These are phyloP conservation scores for Tetragnatha montana DNA, from an alignment of 2,888 invertebrate species.

Conservation along the genomic window DNA sequence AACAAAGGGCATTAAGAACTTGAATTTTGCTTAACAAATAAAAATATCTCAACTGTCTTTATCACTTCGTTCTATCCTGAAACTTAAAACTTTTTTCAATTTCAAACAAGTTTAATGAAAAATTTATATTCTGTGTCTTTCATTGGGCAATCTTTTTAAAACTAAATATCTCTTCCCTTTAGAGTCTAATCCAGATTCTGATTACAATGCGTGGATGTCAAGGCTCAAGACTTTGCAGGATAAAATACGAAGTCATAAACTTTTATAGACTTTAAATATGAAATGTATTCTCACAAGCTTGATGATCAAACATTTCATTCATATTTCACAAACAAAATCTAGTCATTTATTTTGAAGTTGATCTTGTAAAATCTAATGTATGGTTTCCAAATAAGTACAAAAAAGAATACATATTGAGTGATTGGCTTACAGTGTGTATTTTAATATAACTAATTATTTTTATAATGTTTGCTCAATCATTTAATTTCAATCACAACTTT, in stretches of 20 bases:
- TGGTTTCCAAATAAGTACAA: too few relatives aligned
- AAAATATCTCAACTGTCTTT: neutral
- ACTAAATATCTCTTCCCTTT: constrained; percentile 2
- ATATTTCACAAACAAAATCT: neutral
- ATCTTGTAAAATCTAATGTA: neutral
- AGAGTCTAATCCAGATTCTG: constrained; percentile 59
- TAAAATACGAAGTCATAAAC: constrained; percentile 60
- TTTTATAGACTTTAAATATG: constrained; percentile 11
- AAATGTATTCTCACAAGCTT: neutral
- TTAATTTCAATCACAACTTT: too few relatives aligned
- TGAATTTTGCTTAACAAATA: neutral
- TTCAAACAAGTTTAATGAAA: too few relatives aligned
- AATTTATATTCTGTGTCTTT: too few relatives aligned
- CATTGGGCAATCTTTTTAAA: too few relatives aligned
- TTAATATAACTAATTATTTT: too few relatives aligned
- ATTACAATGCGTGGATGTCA: constrained; percentile 63
- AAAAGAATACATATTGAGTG: too few relatives aligned
- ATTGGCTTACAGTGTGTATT: too few relatives aligned
- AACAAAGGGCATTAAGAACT: too few relatives aligned
- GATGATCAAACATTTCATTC: neutral
- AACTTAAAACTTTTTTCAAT: too few relatives aligned
- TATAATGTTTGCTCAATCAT: too few relatives aligned
- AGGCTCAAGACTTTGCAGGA: constrained; percentile 58
- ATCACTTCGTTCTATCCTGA: too few relatives aligned
- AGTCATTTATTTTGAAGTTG: neutral